Percentiles rank a stretch among this genome's conserved stretches.
phyloP scores from a whole-genome alignment of 2,888 invertebrate species.

The Cataglyphis livida region DNA sequence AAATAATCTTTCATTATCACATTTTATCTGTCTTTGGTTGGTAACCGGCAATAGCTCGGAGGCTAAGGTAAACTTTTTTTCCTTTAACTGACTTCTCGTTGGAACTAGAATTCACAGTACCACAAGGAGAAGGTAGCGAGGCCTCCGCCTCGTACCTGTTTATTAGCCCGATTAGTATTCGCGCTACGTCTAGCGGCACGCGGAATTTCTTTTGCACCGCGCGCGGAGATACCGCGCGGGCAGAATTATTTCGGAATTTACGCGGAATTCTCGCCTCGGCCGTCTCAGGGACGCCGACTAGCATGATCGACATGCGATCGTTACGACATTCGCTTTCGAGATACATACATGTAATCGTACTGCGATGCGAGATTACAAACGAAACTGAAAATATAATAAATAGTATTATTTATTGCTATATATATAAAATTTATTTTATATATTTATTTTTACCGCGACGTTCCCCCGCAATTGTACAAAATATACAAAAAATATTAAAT shows the following conservation, averaged over 20 bases:
- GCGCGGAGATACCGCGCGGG: conserved; percentile 36
- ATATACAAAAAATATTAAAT: not conserved
- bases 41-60: not conserved
- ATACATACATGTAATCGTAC: not conserved
- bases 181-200: conserved; percentile 54
- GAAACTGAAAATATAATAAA: not conserved
- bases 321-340: conserved; percentile 44
- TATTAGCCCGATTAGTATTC: conserved; percentile 60
- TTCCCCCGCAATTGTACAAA: not conserved
- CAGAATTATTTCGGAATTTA: conserved; percentile 57
- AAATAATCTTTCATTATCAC: not conserved
- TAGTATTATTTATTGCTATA: not conserved
- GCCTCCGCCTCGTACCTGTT: conserved; percentile 9
- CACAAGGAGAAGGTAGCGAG: conserved; percentile 2
- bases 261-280: conserved; percentile 48
- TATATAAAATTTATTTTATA: not conserved
- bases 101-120: conserved; percentile 18
- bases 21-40: not conserved
- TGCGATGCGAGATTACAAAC: not conserved
- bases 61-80: not conserved
- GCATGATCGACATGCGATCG: conserved; percentile 32
- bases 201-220: conserved; percentile 35
- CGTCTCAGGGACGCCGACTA: conserved; percentile 45
- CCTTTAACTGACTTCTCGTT: conserved; percentile 9
- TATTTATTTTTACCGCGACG: no score